Percentiles rank a stretch among this genome's conserved stretches.
phyloP scores from a whole-genome alignment of 2,113 vertebrate species.

The Chamaea fasciata region DNA sequence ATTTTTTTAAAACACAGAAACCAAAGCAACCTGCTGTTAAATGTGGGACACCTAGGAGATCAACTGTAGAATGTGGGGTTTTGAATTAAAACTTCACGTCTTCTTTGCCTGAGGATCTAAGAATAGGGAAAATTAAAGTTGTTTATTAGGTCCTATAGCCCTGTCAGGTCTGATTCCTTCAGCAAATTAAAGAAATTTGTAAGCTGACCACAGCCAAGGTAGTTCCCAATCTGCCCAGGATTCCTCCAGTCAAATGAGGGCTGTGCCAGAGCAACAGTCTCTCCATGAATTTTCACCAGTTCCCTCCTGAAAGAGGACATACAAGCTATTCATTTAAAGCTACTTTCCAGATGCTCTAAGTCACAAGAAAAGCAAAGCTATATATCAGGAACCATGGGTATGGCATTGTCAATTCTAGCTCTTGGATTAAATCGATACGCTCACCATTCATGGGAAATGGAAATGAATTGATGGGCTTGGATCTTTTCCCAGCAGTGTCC shows the following conservation, averaged over 20 bases:
- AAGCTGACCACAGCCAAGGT: neutral
- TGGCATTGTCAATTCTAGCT: neutral
- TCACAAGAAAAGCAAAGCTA: neutral
- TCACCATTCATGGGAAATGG: neutral
- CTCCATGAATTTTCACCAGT: neutral
- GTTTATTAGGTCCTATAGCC: neutral
- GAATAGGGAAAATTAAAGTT: neutral
- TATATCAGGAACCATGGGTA: neutral
- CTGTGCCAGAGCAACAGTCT: neutral
- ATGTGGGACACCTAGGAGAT: neutral
- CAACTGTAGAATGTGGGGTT: neutral
- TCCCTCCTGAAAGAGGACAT: neutral
- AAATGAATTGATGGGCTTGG: conserved; percentile 1
- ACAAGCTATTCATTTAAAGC: neutral
- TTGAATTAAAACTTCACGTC: neutral
- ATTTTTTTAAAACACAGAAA: neutral
- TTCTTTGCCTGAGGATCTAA: neutral
- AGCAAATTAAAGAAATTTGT: neutral
- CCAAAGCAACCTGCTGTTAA: neutral
- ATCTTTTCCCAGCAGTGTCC: neutral
- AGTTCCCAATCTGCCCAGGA: neutral
- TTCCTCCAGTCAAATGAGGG: neutral
- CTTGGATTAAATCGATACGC: neutral
- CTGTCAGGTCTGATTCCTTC: neutral
- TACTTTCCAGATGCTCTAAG: neutral